Evolutionary conservation across 2,888 invertebrate genomes (phyloP), one percentile per base, ranked within the genome.

Genomic region (Lasioglossum marginatum): DNA sequence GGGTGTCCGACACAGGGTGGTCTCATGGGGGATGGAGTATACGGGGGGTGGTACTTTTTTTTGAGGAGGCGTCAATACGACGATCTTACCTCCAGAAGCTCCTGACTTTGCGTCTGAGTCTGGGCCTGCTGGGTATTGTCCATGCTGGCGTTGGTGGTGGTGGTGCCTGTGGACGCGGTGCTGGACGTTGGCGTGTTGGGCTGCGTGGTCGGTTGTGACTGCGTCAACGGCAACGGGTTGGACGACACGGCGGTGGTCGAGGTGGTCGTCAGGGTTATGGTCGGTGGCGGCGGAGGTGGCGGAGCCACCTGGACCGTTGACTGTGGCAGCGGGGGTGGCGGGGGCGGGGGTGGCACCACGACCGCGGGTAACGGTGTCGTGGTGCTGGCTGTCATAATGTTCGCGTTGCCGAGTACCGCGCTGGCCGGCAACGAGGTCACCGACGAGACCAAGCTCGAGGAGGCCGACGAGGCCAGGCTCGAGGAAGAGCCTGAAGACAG

Each of bases 21-120:
- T 63, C 31, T 63, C 14, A 16, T 34, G 63, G 52, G 81, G 80
- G 77, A 85, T 37, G 70, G 60, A 74, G 45, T 72, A 63, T 70
- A 34, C 57, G 43, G n/a, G 60, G 72, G 52, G 37, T 48, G 60
- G 23, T 52, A 23, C 52, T 52, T 31, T n/a, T 74, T 57, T 77
- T 74, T 68, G 27, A 75, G 85, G 78, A 87, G 84, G 88, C 83
- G 86, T 87, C 91, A 66, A 92, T 93, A 92, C 93, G 93, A 92
- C 92, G 68, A 92, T 94, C 95, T 95, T 95, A 95, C 95, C 95
- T 95, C 95, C 94, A 95, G 94, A 93, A 95, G 92, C 92, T 95
- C 95, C 94, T 95, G 95, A 92, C 92, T 93, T 93, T 93, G 94
- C 92, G 93, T 93, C 92, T 94, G 95, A 91, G 93, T 93, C 93